These are phyloP conservation scores for Glossophaga mutica DNA, from an alignment of 2,797 vertebrate species.

Conservation along the genomic window DNA sequence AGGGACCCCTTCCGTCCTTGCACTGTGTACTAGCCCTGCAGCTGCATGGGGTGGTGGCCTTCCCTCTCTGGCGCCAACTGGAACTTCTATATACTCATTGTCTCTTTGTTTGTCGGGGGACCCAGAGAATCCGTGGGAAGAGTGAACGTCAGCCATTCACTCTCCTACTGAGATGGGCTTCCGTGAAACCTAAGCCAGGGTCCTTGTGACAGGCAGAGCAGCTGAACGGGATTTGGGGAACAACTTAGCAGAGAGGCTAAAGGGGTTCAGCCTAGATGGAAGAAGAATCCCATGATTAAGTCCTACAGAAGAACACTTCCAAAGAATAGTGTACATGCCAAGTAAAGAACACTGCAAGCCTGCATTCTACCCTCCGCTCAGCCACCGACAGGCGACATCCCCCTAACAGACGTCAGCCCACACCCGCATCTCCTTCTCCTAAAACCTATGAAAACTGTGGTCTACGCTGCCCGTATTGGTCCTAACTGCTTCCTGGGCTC, in stretches of 20 bases:
- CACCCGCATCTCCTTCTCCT: not conserved
- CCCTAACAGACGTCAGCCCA: not conserved
- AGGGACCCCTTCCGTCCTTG: not conserved
- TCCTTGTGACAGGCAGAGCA: not conserved
- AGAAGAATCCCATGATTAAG: not conserved
- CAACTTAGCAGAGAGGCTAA: not conserved
- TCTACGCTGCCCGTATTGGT: not conserved
- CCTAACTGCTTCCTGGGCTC: not conserved
- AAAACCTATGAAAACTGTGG: not conserved
- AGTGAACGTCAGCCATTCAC: not conserved
- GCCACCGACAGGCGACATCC: not conserved
- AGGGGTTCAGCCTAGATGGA: not conserved
- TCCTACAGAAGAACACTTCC: not conserved
- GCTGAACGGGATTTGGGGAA: not conserved
- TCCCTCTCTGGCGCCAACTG: not conserved
- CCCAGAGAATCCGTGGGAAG: not conserved
- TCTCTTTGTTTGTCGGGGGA: not conserved
- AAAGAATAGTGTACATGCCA: not conserved
- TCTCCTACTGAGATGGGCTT: not conserved
- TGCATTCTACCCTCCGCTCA: not conserved
- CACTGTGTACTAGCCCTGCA: not conserved
- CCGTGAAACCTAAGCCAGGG: not conserved
- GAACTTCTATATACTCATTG: too few relatives aligned
- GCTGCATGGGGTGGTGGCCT: not conserved
- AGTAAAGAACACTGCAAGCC: not conserved